These are phyloP conservation scores for Lutjanus campechanus DNA, from an alignment of 2,797 vertebrate species.

Conservation along the genomic window DNA sequence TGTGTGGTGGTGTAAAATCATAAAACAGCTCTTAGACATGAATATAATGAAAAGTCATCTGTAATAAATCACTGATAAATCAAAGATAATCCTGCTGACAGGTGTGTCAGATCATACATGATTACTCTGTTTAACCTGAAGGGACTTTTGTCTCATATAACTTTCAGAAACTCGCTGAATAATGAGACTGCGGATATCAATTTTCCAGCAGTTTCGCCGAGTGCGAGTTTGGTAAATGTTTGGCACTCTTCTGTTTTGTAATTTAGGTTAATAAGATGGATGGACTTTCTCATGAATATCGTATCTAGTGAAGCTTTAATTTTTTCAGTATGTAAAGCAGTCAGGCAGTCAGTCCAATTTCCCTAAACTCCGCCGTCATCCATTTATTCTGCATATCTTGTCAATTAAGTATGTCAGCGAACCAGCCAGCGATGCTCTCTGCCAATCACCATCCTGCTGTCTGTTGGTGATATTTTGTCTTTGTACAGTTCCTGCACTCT, in stretches of 20 bases:
- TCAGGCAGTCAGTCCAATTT: conserved; percentile 33
- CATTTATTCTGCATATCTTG: conserved; percentile 22
- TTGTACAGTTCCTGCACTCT: not conserved
- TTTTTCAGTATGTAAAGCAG: conserved; percentile 35
- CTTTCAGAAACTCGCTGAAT: not conserved
- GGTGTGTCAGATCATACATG: not conserved
- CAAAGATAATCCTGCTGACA: not conserved
- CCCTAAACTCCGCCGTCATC: conserved; percentile 5
- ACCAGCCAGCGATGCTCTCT: not conserved
- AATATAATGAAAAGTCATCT: too few species aligned
- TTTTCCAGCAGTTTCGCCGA: not conserved
- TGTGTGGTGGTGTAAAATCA: not conserved
- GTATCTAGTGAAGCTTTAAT: conserved; percentile 7
- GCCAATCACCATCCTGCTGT: conserved; percentile 12
- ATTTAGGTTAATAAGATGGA: conserved; percentile 22
- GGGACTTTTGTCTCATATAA: not conserved
- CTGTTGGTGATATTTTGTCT: not conserved
- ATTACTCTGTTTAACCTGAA: not conserved
- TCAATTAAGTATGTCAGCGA: conserved; percentile 8
- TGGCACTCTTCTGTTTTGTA: not conserved
- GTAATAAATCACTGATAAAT: not conserved
- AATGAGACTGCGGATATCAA: not conserved
- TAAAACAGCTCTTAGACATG: not conserved
- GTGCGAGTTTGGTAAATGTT: not conserved
- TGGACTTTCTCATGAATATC: conserved; percentile 7